phyloP scores from a whole-genome alignment of 2,888 invertebrate genomes.

The Tenthredo mesomela region DNA sequence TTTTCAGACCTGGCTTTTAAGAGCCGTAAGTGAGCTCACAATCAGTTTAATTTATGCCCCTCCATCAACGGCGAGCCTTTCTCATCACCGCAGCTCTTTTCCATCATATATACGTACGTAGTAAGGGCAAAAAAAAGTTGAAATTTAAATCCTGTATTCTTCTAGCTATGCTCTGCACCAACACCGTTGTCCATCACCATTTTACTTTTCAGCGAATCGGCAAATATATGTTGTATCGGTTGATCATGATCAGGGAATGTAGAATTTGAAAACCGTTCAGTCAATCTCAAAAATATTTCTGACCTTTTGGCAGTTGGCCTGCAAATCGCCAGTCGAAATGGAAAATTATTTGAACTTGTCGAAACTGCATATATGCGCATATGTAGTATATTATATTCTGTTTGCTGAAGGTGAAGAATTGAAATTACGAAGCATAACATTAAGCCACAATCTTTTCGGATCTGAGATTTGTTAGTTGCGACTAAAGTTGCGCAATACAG shows the following conservation, averaged over 20 bases:
- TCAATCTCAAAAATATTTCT: not conserved
- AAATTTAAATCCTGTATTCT: not conserved
- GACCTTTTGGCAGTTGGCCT: not conserved
- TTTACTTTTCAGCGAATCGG: not conserved
- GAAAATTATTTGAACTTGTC: not conserved
- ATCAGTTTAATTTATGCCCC: not conserved
- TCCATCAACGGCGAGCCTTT: not conserved
- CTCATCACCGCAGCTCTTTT: not conserved
- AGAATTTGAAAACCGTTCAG: not conserved
- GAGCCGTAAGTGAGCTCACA: slow-evolving; percentile 1
- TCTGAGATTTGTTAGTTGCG: not conserved
- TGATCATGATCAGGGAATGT: not conserved
- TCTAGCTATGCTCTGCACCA: not conserved
- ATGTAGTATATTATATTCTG: not conserved
- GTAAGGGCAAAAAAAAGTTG: not conserved
- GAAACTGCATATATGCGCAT: not conserved
- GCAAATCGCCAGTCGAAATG: not conserved
- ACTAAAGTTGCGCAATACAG: slow-evolving; percentile 25
- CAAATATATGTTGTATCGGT: not conserved
- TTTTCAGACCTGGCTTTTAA: not conserved
- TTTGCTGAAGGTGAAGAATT: not conserved
- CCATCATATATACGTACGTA: no score
- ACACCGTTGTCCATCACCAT: not conserved
- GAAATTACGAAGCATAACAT: not conserved
- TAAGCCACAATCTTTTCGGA: not conserved